Percentiles rank a stretch among this genome's conserved stretches.
phyloP scores from a whole-genome alignment of 2,113 vertebrate genomes.

The Aspidoscelis tigris region DNA sequence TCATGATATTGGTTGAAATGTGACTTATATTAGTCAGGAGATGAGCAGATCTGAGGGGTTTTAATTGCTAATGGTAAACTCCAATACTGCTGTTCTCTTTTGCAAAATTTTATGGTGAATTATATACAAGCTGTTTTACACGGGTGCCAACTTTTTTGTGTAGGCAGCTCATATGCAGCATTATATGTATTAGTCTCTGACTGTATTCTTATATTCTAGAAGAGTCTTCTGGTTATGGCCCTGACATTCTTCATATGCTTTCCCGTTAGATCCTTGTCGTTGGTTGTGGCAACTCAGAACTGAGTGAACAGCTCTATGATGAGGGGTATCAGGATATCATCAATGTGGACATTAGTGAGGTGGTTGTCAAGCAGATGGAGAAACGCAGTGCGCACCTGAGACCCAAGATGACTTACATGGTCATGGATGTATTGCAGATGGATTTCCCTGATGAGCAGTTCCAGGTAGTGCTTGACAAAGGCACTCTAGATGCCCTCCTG shows the following conservation, averaged over 20 bases:
- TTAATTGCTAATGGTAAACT: not conserved
- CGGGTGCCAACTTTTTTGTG: not conserved
- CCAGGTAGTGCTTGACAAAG: conserved; percentile 93
- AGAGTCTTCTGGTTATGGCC: not conserved
- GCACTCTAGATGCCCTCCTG: conserved; percentile 91
- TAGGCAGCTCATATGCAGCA: not conserved
- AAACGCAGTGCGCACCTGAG: conserved; percentile 82
- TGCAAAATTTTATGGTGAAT: not conserved
- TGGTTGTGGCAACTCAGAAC: conserved; percentile 96
- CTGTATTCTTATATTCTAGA: not conserved
- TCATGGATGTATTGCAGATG: conserved; percentile 90
- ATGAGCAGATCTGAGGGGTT: not conserved
- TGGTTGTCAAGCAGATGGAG: conserved; percentile 88
- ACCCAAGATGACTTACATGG: conserved; percentile 85
- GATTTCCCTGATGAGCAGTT: conserved; percentile 84
- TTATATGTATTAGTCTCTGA: not conserved
- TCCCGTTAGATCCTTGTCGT: conserved; percentile 91
- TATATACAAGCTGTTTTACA: not conserved
- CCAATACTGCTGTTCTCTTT: not conserved
- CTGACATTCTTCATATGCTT: not conserved
- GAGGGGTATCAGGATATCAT: conserved; percentile 86
- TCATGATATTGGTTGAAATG: not conserved
- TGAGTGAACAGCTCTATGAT: conserved; percentile 95
- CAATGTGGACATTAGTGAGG: conserved; percentile 92
- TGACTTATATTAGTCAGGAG: not conserved